Evolutionary conservation across 2,113 vertebrate genomes (phyloP).

Genomic region (Leucosticte australis): DNA sequence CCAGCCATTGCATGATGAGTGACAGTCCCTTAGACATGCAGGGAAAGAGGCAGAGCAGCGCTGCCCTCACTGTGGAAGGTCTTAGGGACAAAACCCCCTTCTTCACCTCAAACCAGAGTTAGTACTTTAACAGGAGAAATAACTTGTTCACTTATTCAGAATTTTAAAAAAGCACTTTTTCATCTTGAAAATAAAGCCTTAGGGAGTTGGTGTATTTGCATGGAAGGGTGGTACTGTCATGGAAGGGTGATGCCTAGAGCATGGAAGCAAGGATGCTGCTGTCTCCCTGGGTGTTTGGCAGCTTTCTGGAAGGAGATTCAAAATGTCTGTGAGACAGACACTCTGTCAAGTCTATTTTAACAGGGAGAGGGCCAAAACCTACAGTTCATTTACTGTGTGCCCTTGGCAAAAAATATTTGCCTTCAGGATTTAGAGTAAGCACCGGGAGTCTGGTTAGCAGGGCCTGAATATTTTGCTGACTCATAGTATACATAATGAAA

Average conservation of each 20-base stretch:
- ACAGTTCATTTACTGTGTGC: neutral
- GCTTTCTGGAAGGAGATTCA: neutral
- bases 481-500: conserved; percentile 21
- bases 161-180: neutral
- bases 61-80: rapidly evolving
- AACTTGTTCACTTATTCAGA: neutral
- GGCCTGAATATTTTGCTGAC: conserved; percentile 38
- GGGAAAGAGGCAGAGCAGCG: rapidly evolving
- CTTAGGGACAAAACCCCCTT: rapidly evolving
- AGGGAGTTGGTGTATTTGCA: neutral
- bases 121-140: neutral
- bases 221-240: neutral
- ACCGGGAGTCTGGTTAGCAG: neutral
- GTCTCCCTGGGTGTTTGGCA: neutral
- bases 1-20: neutral
- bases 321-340: neutral
- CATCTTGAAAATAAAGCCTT: neutral
- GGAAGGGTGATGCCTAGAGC: rapidly evolving
- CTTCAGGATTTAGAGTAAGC: conserved; percentile 18
- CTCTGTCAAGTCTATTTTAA: neutral
- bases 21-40: neutral
- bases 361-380: neutral
- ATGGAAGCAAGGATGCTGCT: neutral
- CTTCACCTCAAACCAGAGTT: neutral
- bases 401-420: conserved; percentile 5